phyloP scores from a whole-genome alignment of 2,797 vertebrate species.

The Aphelocoma californica region DNA sequence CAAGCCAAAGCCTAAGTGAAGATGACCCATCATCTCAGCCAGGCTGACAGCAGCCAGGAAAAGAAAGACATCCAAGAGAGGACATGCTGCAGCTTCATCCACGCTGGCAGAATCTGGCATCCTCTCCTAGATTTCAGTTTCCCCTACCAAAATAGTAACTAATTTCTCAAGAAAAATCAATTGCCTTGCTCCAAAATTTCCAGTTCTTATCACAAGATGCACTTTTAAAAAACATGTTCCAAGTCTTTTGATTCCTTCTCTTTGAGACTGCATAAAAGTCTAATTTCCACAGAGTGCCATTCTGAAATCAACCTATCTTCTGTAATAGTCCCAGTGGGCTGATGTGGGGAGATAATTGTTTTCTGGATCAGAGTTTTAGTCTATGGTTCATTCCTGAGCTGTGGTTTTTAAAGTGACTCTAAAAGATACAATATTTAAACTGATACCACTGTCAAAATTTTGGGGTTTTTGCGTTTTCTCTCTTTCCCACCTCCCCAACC shows the following conservation, averaged over 20 bases:
- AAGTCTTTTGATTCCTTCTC: neutral
- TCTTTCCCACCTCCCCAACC: neutral
- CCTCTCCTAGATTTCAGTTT: neutral
- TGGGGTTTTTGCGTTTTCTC: fast-evolving
- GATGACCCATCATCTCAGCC: neutral
- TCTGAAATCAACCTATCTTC: conserved; percentile 33
- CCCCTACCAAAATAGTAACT: neutral
- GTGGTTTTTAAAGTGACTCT: neutral
- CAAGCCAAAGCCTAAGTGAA: neutral
- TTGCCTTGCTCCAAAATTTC: neutral
- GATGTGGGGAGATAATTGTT: conserved; percentile 22
- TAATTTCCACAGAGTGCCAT: conserved; percentile 36
- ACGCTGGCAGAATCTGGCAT: fast-evolving
- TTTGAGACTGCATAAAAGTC: conserved; percentile 17
- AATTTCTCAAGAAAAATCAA: neutral
- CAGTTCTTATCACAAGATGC: neutral
- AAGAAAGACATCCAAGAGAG: neutral
- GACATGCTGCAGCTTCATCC: neutral
- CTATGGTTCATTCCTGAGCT: neutral
- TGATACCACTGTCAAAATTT: neutral
- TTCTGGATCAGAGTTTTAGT: conserved; percentile 15
- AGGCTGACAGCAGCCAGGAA: neutral
- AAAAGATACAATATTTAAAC: neutral
- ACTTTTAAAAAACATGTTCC: neutral
- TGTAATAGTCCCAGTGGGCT: conserved; percentile 23